Evolutionary conservation across 2,888 invertebrate genomes (phyloP).

Genomic region (Xestia sexstrigata): DNA sequence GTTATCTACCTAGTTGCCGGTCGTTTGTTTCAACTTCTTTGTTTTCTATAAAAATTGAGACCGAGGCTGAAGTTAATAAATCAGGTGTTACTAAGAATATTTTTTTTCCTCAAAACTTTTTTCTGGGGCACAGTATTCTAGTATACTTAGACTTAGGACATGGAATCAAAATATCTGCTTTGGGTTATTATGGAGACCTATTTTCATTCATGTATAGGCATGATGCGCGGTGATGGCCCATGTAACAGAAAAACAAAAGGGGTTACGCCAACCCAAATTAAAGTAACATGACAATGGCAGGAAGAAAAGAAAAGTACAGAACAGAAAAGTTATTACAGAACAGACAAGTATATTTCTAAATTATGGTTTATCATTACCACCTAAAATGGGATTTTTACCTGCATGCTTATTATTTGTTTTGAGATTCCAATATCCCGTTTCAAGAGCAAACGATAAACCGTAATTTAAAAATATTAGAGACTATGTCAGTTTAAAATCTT

Average conservation of each 20-base stretch:
- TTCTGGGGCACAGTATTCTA: not conserved
- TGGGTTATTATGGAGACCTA: not conserved
- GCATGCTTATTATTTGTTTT: not conserved
- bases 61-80: conserved; percentile 16
- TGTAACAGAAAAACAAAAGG: not conserved
- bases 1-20: conserved; percentile 71
- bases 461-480: not conserved
- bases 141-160: not conserved
- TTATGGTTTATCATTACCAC: not conserved
- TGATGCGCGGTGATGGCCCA: not conserved
- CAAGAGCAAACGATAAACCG: not conserved
- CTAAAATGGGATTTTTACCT: not conserved
- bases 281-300: not conserved
- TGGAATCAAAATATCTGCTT: not conserved
- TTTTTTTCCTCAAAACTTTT: not conserved
- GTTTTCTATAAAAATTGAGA: conserved; percentile 45
- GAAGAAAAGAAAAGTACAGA: not conserved
- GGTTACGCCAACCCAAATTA: not conserved
- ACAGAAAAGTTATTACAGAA: not conserved
- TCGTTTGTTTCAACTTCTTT: conserved; percentile 50
- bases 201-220: not conserved
- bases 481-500: not conserved
- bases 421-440: not conserved
- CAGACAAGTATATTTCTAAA: not conserved
- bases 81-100: not conserved